Base-by-base conservation (phyloP, 2,888 invertebrate genomes). In the Coelogynopora nodosa region DNA sequence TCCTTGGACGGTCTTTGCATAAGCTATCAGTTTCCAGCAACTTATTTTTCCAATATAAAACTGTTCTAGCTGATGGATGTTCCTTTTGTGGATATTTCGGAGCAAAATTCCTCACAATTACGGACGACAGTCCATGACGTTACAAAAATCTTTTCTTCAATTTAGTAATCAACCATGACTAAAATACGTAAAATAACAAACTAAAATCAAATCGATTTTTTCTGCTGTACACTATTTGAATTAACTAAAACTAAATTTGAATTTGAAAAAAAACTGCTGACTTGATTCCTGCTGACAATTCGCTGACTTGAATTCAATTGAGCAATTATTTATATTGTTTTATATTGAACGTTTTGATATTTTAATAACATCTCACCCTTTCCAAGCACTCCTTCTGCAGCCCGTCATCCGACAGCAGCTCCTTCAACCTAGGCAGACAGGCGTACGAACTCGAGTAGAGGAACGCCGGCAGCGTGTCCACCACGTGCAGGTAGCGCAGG, bases 401-500 rank as follows among this genome's bases (percentile, higher is more conserved):
- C 2, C 23, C 2, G 0, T 0, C 23, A 85, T 85, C 84, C 1
- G 85, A 80, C n/a, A 85, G 23, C 10, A 85, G 26, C 29, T 80
- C 67, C 29, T 85, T 31, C n/a, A 85, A 27, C 0, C 85, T 29
- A 26, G 85, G 30, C 23, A 80, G 85, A 29, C 85, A 85, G 29
- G 85, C 85, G 74, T 85, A 85, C 29, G 67, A 80, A 23, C 30
- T 67, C n/a, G 85, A 85, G 29, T 85, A 85, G 5, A 85, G 85
- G 10, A 80, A 81, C 13, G 67, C 74, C 13, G 85, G 85, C 67
- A 85, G 26, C 10, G 67, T 30, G n/a, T 80, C 67, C 26, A 85
- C 23, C n/a, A 67, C 85, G 1, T 28, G 67, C 23, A 85, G 74
- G 82, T 30, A 81, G 67, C 67, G 67, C 88, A 97, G 93, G 92